Percentiles rank a stretch among this genome's conserved stretches.
Conservation (phyloP, 2,797 vertebrate genomes). For the Atherinosoma microstoma region DNA sequence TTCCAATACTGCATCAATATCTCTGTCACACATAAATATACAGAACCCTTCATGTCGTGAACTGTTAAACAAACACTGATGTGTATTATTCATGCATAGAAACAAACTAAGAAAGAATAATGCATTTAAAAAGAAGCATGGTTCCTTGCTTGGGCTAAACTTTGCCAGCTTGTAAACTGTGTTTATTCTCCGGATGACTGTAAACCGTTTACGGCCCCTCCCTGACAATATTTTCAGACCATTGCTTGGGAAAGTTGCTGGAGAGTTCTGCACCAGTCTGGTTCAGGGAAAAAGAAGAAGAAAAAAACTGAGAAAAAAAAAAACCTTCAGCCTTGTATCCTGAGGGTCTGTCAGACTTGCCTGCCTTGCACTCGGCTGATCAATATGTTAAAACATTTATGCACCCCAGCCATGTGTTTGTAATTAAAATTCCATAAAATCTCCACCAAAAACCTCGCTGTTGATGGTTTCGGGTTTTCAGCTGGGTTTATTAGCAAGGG, state of each 20-base stretch:
- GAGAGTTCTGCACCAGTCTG: slow-evolving; percentile 29
- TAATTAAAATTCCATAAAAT: slow-evolving; percentile 74
- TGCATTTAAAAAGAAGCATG: slow-evolving; percentile 38
- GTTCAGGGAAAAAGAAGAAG: slow-evolving; percentile 13
- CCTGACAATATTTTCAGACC: slow-evolving; percentile 42
- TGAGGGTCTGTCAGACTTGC: slow-evolving; percentile 33
- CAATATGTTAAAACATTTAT: slow-evolving; percentile 76
- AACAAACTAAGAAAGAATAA: slow-evolving; percentile 39
- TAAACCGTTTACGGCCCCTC: slow-evolving; percentile 65
- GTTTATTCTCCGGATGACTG: slow-evolving; percentile 72
- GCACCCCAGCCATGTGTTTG: slow-evolving; percentile 61
- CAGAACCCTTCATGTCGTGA: slow-evolving; percentile 17
- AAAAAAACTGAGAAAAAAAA: slow-evolving; percentile 33
- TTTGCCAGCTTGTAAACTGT: slow-evolving; percentile 58
- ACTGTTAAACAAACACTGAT: slow-evolving; percentile 32
- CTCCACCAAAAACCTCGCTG: slow-evolving; percentile 33
- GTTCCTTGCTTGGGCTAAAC: slow-evolving; percentile 59
- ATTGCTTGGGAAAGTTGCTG: slow-evolving; percentile 25
- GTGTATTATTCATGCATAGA: slow-evolving; percentile 19
- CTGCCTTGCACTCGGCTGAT: slow-evolving; percentile 45
- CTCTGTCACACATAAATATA: slow-evolving; percentile 16
- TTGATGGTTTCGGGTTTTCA: slow-evolving; percentile 55
- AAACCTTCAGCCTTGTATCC: slow-evolving; percentile 23
- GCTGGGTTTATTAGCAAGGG: slow-evolving; percentile 45
- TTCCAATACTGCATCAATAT: slow-evolving; percentile 15